Evolutionary conservation across 2,797 vertebrate species (phyloP), one percentile per base, ranked within the genome.

Genomic region (Gambelia wislizenii): DNA sequence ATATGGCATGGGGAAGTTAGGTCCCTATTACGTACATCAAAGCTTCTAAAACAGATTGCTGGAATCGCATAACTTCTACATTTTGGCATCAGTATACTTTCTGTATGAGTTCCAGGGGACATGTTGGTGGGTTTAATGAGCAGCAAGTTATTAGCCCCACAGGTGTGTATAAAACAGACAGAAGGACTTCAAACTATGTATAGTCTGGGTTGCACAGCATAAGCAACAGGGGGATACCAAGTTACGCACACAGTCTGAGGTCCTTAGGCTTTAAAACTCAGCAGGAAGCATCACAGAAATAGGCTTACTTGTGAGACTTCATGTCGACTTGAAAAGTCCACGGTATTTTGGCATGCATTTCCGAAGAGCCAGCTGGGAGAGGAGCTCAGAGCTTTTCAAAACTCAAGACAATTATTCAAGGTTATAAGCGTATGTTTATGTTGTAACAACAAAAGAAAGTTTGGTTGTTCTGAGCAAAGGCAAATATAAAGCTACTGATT

Each of bases 301-400:
- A 93, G 83, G 89, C 91, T 61, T 89, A 61, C 89, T 84, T 54
- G 6, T 92, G 89, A 94, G 92, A 89, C 84, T 75, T 76, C 80
- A 91, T 88, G 89, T 14, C 91, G 87, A 75, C 87, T 2, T 91
- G n/a, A 59, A 95, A 94, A 94, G 76, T 88, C 1, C 30, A 36
- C 86, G 92, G 20, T 49, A 67, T 91, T 94, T 92, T 95, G 91
- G 92, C 85, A 92, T 64, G 90, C 49, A 8, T 92, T 94, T 87
- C 47, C 81, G 42, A 81, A 93, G 54, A 83, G 72, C 75, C 92
- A 90, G 88, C 1, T 72, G 91, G 59, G 88, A 93, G 91, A 93
- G 87, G 22, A 82, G 39, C 56, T 86, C 4, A 91, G 47, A 86
- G 83, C 90, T 89, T 91, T 79, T 67, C 88, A 93, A 93, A 95